Percentiles rank a stretch among this genome's conserved stretches.
phyloP scores from a whole-genome alignment of 64 coral and sea anemone species.

The Cladopsammia gracilis region DNA sequence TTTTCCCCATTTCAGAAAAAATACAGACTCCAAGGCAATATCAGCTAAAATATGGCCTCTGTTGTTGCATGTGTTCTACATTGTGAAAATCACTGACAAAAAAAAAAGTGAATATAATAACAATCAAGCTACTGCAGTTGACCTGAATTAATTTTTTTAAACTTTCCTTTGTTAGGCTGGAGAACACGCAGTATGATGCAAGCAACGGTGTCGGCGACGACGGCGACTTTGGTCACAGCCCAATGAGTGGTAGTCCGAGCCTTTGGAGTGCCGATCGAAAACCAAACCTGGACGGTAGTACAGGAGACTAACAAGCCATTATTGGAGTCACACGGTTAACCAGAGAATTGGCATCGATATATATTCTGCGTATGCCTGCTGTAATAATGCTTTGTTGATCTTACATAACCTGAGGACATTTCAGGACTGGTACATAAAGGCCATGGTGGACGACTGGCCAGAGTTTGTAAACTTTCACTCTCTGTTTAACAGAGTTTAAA shows the following conservation, averaged over 20 bases:
- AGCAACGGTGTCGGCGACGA: slow-evolving; percentile 93
- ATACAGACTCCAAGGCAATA: too few relatives aligned
- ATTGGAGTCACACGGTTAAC: not conserved
- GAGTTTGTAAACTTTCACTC: slow-evolving; percentile 18
- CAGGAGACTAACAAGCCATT: slow-evolving; percentile 59
- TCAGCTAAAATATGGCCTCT: too few relatives aligned
- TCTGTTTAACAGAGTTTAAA: slow-evolving; percentile 34
- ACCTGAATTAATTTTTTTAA: slow-evolving; percentile 31
- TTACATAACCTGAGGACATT: slow-evolving; percentile 27
- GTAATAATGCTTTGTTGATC: slow-evolving; percentile 1
- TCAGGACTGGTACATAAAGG: slow-evolving; percentile 16
- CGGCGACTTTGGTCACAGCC: slow-evolving; percentile 88
- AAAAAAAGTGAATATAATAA: too few relatives aligned
- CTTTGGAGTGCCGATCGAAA: slow-evolving; percentile 78
- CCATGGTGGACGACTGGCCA: not conserved
- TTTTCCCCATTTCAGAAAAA: too few relatives aligned
- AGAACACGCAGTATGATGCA: slow-evolving; percentile 95
- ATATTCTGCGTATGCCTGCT: not conserved
- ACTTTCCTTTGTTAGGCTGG: slow-evolving; percentile 74
- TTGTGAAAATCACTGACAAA: too few relatives aligned
- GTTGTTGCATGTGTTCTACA: too few relatives aligned
- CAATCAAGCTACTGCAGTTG: not conserved
- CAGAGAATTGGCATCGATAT: not conserved
- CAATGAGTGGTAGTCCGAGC: slow-evolving; percentile 85
- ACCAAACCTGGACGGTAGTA: slow-evolving; percentile 78